Base-by-base conservation (phyloP, 2,797 vertebrate genomes). In the Poecilia picta region DNA sequence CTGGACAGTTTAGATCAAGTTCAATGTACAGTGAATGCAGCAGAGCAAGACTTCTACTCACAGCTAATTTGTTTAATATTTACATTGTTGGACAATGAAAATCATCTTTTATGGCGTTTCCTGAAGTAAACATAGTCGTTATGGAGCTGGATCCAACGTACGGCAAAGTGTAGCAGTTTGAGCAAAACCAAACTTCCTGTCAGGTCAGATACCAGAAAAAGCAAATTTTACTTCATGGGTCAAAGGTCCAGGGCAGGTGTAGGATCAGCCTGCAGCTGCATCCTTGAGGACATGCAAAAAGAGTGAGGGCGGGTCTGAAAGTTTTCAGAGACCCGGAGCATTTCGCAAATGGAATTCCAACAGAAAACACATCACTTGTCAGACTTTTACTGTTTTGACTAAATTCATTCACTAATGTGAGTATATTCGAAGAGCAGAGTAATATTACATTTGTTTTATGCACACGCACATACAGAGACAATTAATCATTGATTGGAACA, bases 241-340 rank as follows among this genome's bases (percentile, higher is more conserved):
- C 76, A 91, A 84, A 90, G 89, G 89, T 92, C 55, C 11, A 83
- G 90, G 93, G 89, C 89, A 94, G 93, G 92, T 95, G 89, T 74
- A 74, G 84, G 79, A 88, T 73, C 76, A 72, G 59, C 49, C 45
- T 47, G 80, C 92, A 94, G 93, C 91, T 93, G 93, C 86, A 92
- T 94, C 94, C 93, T 84, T 68, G 1, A 90, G 87, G 90, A 91
- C 85, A 33, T 70, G 79, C 66, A 1, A 8, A 70, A 83, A 70
- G 41, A 16, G 39, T 45, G 18, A 45, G 78, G 39, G 0, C 13
- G 18, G 83, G 83, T 36, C 72, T 13, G 71, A 72, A 55, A 23
- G 7, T 85, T 75, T 81, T 81, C 88, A 74, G 18, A 82, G 73
- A 81, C 31, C 57, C 62, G 8, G 15, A 41, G 33, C 20, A 11